Base-by-base conservation (phyloP, 92 coral and sea anemone genomes). In the Nematostella vectensis region DNA sequence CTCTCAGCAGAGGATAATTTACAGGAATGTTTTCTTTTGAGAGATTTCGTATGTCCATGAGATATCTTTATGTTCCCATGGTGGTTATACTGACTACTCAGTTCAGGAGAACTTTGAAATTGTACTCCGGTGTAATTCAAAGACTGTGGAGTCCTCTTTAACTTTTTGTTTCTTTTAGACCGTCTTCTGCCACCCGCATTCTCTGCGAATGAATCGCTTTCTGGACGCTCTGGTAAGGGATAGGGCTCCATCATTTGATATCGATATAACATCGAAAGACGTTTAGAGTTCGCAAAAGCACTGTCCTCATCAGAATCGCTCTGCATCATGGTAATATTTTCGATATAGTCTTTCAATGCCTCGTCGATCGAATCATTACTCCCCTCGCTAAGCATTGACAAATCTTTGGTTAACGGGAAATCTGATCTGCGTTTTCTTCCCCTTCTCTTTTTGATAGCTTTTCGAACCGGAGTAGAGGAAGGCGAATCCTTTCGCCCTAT, bases 281-380 rank as follows among this genome's bases (percentile, higher is more conserved):
- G 88, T 52, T 74, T 77, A 17, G 87, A 58, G 55, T 65, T 61
- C 3, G 76, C 48, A 30, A 71, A 65, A 20, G 75, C 78, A 47
- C 67, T 58, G 11, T 91, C 94, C 16, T 78, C 76, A 38, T 83
- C 98, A 0, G 91, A 77, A 62, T 91, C 98, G 42, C 98, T 91
- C 38, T 85, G 95, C 55, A 74, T 68, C 76, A 80, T 83, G 8
- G 96, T 71, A 18, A 91, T 91, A 27, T 91, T 91, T 56, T 86
- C 98, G 42, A 91, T 88, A 58, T 91, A 91, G 52, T 91, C 98
- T 53, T 83, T 81, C 54, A 91, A 43, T 6, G 95, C 98, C 57
- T 91, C 98, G 40, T 91, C 98, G 2, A 88, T 79, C 2, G 98
- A 86, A 64, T 91, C 98, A 60, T 85, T 85, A 52, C 96, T 91